Base-by-base conservation (phyloP, 1,140 invertebrate genomes). In the Drosophila orena region DNA sequence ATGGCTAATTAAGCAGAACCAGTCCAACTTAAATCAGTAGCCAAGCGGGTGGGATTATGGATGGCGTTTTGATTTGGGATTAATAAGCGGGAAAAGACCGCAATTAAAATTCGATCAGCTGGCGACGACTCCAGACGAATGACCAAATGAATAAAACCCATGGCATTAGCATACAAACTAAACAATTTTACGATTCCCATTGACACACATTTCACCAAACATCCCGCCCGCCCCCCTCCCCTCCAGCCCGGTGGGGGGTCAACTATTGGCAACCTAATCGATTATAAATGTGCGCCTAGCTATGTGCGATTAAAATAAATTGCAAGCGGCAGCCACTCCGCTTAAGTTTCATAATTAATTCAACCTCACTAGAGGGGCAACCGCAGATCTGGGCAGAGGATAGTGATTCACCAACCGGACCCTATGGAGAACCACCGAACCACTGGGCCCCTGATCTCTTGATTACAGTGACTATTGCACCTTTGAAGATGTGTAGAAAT, bases 311-410 rank as follows among this genome's bases (percentile, higher is more conserved):
- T 85, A 90, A 91, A 85, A 91, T 81, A 91, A 91, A 91, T 91
- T 91, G 84, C 89, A 85, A 85, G 72, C 61, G 43, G 79, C 75
- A 77, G 77, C 65, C 60, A 61, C 64, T 72, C 47, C 65, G 68
- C 79, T 84, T 81, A 91, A 90, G 73, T 90, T 91, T 84, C 81
- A 91, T 91, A 91, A 91, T 91, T 91, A 91, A 91, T 91, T 89
- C 80, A 81, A 62, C 72, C 64, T 50, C 27, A 34, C 44, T 52
- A n/a, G 53, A 62, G 66, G 59, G 61, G 37, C 43, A 59, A 58
- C 42, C 70, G 66, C 38, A 65, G 57, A 22, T 53, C 20, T 24
- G 40, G 34, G 14, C 34, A 38, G 55, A 35, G 50, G 73, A 27
- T 50, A 68, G 64, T 89, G 85, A 90, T 81, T 90, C 85, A 90